Percentiles rank a stretch among this genome's conserved stretches.
These are phyloP conservation scores for Scolopax bukidnonensis DNA, from an alignment of 2,797 vertebrate species.

Conservation along the genomic window DNA sequence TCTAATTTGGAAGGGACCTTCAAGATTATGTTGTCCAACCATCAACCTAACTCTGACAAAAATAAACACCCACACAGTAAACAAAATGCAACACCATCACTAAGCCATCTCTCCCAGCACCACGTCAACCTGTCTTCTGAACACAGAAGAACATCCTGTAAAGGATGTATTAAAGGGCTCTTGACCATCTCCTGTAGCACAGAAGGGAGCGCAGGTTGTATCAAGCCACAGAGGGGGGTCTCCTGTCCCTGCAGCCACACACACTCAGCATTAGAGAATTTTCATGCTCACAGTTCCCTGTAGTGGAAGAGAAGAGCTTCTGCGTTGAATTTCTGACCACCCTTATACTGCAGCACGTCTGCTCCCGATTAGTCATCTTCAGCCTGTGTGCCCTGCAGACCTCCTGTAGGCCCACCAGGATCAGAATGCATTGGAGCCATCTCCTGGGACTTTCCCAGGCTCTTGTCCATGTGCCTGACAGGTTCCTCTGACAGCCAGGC, in stretches of 20 bases:
- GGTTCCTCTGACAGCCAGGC: background rate
- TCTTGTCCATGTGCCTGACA: background rate
- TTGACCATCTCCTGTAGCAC: background rate
- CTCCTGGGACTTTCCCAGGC: background rate
- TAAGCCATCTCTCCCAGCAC: too few species aligned
- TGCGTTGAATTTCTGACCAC: background rate
- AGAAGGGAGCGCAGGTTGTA: background rate
- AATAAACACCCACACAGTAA: too few species aligned
- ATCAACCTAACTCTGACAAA: too few species aligned
- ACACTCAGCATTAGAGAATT: background rate
- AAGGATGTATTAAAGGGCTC: background rate
- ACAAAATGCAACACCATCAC: too few species aligned
- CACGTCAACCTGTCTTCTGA: too few species aligned
- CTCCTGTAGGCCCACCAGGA: background rate
- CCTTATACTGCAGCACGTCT: accelerated
- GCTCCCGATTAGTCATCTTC: background rate
- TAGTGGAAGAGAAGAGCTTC: background rate
- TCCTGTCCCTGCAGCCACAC: background rate
- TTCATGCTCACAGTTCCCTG: background rate
- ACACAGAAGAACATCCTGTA: background rate
- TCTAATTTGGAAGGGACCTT: too few species aligned
- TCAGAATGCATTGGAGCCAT: background rate
- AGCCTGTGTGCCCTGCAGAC: background rate
- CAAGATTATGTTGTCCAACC: too few species aligned
- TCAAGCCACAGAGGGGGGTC: accelerated